Evolutionary conservation across 2,113 vertebrate genomes (phyloP).

Genomic region (Octodon degus): DNA sequence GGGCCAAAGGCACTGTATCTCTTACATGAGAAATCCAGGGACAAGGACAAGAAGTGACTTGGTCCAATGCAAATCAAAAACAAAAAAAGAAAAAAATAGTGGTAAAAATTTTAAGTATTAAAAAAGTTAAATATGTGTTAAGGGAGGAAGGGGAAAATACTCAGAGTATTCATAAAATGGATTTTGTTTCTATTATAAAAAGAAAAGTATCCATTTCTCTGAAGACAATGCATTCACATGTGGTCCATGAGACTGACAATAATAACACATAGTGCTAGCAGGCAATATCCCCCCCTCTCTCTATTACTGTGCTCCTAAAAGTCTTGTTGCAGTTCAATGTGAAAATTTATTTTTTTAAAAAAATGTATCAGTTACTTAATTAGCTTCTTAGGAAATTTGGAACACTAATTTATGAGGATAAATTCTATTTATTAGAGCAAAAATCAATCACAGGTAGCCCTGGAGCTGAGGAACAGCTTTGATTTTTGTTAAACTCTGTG

Average conservation of each 20-base stretch:
- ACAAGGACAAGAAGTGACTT: constrained; percentile 14
- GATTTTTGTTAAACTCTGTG: too few relatives aligned
- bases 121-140: not conserved
- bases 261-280: not conserved
- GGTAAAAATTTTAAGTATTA: not conserved
- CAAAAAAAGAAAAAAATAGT: not conserved
- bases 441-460: too few relatives aligned
- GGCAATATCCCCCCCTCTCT: not conserved
- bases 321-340: not conserved
- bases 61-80: not conserved
- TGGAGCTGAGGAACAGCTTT: too few relatives aligned
- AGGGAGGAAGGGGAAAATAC: not conserved
- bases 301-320: not conserved
- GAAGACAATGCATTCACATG: not conserved
- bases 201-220: not conserved
- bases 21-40: not conserved
- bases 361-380: too few relatives aligned
- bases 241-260: not conserved
- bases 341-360: not conserved
- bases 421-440: too few relatives aligned
- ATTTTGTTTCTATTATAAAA: not conserved
- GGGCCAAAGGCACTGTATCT: not conserved
- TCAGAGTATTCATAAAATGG: not conserved
- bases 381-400: too few relatives aligned
- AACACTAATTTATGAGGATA: too few relatives aligned